Percentiles rank a stretch among this genome's conserved stretches.
Evolutionary conservation across 2,888 invertebrate species (phyloP).

Genomic region (Ephialtes manifestator): DNA sequence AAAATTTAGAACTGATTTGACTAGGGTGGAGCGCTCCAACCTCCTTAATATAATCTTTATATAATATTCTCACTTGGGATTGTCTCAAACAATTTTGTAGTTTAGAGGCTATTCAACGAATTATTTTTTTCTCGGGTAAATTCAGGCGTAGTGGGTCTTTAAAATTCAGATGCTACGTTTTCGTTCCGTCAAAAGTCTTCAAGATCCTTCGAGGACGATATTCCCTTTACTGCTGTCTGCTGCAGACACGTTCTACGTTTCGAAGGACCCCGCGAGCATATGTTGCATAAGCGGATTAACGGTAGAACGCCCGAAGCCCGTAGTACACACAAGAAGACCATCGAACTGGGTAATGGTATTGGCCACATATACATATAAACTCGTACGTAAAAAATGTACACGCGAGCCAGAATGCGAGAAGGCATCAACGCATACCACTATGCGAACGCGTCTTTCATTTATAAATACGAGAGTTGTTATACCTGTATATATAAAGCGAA

Average conservation of each 20-base stretch:
- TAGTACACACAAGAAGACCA: conserved; percentile 52
- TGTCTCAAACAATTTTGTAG: no score
- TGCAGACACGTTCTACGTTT: conserved; percentile 31
- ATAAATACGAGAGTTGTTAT: neutral
- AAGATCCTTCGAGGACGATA: conserved; percentile 7
- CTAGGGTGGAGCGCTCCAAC: no score
- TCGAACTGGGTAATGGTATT: conserved; percentile 27
- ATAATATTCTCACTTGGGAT: no score
- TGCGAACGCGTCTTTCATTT: neutral
- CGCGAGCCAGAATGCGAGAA: conserved; percentile 30
- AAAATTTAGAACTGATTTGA: no score
- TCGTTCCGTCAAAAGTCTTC: neutral
- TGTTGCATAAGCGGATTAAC: conserved; percentile 80
- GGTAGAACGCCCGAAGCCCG: conserved; percentile 74
- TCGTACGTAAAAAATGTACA: conserved; percentile 31
- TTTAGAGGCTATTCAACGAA: no score
- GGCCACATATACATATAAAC: conserved; percentile 5
- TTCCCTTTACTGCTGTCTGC: neutral
- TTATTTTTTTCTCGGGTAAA: no score
- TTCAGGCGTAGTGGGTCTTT: no score
- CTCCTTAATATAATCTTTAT: no score
- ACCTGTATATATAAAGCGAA: conserved; percentile 16
- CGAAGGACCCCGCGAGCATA: conserved; percentile 34
- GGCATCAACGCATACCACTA: conserved; percentile 18
- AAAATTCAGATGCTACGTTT: neutral